Evolutionary conservation across 2,888 invertebrate genomes (phyloP), one percentile per base, ranked within the genome.

Genomic region (Ophion ellenae): DNA sequence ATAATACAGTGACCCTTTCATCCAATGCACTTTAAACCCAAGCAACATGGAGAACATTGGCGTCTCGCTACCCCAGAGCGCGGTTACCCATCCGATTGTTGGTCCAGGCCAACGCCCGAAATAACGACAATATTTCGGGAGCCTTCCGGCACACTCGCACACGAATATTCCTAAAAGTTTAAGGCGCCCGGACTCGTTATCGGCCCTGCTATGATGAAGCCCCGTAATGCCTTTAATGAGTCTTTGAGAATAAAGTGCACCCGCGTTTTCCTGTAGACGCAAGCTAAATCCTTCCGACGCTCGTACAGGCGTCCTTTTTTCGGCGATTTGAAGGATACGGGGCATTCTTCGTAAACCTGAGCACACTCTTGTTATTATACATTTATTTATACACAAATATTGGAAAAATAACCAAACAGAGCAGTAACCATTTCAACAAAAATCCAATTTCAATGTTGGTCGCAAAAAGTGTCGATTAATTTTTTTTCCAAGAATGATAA

Each of bases 201-300:
- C 70, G 40, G 9, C 63, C 47, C 47, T 4, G 11, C 14, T 59
- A 59, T 70, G 76, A 81, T n/a, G 75, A 77, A 81, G 75, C 69
- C 78, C 24, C 69, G n/a, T 78, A 82, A 82, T 59, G 69, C 17
- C 57, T 24, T 64, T 85, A 81, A 82, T 57, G 85, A 85, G 59
- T 70, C 82, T 81, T 81, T 70, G 81, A 79, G 75, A 78, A 79
- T 85, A 79, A 85, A 79, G 81, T 82, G 82, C 78, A 75, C 64
- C 66, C 74, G 67, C 73, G 81, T 59, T 78, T 47, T 66, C 57
- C 66, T 67, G 28, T 53, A 59, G 59, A 75, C 69, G 36, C 77
- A 45, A 78, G 82, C 47, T 70, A 75, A 79, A 75, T 75, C 78
- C 79, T 75, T 67, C 45, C 59, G 82, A 82, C 85, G 74, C 64